Conservation (phyloP, 2,113 vertebrate genomes). For the Eurypyga helias region DNA sequence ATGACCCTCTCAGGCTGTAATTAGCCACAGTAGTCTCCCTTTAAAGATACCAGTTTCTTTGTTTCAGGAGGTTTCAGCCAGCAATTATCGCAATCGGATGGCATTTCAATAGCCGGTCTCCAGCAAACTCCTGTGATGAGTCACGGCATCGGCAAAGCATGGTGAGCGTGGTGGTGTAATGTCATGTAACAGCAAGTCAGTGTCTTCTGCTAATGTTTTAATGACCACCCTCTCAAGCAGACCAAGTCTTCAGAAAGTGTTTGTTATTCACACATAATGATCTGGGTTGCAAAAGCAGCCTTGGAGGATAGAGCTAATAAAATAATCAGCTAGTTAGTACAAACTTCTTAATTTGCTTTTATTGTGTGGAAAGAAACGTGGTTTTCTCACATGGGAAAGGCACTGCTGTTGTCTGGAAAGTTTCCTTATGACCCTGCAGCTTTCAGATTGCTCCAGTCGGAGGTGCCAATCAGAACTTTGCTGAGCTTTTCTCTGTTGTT, state of each 20-base stretch:
- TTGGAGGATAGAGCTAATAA: conserved; percentile 23
- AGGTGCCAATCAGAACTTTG: neutral
- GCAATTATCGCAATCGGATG: neutral
- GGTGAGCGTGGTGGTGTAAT: neutral
- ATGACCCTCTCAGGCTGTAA: neutral
- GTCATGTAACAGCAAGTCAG: neutral
- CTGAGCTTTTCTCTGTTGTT: neutral
- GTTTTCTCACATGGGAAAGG: neutral
- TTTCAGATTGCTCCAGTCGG: neutral
- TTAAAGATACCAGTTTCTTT: neutral
- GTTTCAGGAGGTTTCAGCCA: conserved; percentile 24
- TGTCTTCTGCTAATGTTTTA: conserved; percentile 25
- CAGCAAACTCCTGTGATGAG: neutral
- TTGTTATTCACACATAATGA: conserved; percentile 5
- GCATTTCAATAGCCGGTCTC: neutral
- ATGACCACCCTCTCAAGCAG: neutral
- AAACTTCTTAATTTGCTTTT: conserved; percentile 11
- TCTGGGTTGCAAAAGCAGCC: neutral
- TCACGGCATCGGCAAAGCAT: neutral
- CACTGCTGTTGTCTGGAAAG: neutral
- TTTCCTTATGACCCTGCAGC: neutral
- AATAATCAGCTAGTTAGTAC: conserved; percentile 23
- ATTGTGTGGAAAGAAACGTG: neutral
- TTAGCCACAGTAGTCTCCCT: neutral
- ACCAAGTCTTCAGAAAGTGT: neutral